Percentiles rank a stretch among this genome's conserved stretches.
Evolutionary conservation across 2,113 vertebrate species (phyloP).

Genomic region (Anarhynchus alexandrinus): DNA sequence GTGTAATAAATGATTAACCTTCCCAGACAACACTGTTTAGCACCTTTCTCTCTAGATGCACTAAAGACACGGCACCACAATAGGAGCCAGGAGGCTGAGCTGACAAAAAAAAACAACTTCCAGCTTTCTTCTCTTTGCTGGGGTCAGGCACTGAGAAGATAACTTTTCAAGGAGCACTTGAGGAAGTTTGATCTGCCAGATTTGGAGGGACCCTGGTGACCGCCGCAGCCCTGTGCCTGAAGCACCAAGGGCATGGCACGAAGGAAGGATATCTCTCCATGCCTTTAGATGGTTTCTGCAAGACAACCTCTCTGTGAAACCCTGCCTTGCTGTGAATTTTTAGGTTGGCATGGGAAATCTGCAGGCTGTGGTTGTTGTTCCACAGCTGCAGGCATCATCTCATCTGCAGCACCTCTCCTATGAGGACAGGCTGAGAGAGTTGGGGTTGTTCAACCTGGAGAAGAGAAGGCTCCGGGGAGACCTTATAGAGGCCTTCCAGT

Average conservation of each 20-base stretch:
- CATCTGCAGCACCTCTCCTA: too few species aligned
- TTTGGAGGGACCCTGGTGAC: background rate
- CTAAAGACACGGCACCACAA: background rate
- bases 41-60: background rate
- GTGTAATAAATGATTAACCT: constrained; percentile 11
- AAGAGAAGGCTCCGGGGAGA: too few species aligned
- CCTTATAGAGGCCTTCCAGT: too few species aligned
- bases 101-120: background rate
- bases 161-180: background rate
- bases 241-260: background rate
- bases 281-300: background rate
- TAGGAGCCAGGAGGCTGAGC: background rate
- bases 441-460: too few species aligned
- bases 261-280: background rate
- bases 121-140: background rate
- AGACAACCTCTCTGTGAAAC: background rate
- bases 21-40: background rate
- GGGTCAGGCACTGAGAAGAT: background rate
- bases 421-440: too few species aligned
- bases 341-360: background rate
- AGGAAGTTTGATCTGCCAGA: background rate
- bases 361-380: background rate
- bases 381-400: background rate
- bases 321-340: background rate
- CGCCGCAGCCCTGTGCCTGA: background rate